Conservation (phyloP, 2,113 vertebrate genomes). For the Cinclus cinclus region DNA sequence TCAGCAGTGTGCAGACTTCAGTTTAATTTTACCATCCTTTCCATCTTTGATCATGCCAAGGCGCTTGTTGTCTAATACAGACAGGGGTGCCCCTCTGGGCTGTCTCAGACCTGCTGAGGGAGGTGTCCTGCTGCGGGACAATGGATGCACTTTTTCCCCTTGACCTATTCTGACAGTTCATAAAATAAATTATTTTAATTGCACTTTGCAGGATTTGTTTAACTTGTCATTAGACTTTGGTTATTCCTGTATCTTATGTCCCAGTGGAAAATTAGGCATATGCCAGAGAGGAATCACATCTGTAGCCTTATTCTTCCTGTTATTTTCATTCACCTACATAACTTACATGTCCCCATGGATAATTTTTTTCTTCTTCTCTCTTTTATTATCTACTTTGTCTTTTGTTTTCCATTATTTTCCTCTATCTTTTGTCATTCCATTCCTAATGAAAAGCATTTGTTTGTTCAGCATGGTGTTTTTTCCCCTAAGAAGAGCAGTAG, state of each 20-base stretch:
- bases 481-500: background rate
- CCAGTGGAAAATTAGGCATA: background rate
- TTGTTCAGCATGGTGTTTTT: background rate
- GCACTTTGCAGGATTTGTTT: rapidly evolving
- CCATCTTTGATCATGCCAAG: background rate
- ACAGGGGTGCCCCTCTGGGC: background rate
- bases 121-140: background rate
- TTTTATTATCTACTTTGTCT: background rate
- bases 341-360: background rate
- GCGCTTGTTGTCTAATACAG: rapidly evolving
- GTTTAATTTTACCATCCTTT: background rate
- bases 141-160: background rate
- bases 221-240: background rate
- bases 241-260: background rate
- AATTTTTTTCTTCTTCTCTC: background rate
- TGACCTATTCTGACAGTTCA: background rate
- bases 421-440: background rate
- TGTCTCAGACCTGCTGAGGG: background rate
- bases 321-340: background rate
- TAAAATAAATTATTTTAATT: background rate
- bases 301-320: background rate
- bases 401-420: background rate
- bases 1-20: background rate
- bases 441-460: background rate
- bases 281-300: background rate